Conservation (phyloP, 1,140 invertebrate species). For the Zaprionus ghesquierei region DNA sequence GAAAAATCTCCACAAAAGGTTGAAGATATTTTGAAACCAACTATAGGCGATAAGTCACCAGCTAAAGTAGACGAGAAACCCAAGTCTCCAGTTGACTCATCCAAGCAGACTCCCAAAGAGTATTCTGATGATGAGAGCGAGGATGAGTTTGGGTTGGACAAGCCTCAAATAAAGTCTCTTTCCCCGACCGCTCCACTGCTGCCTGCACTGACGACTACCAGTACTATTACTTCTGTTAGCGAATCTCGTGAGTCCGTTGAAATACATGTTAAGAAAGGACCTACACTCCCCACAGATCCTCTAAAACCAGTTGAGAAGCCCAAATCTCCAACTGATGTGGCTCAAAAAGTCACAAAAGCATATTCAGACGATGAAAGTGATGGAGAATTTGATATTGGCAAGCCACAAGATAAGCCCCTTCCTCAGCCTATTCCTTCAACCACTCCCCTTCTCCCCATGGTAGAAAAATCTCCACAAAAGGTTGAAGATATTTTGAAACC, state of each 20-base stretch:
- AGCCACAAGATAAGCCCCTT: not conserved
- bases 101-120: not conserved
- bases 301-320: not conserved
- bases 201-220: not conserved
- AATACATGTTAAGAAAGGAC: not conserved
- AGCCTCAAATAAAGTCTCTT: not conserved
- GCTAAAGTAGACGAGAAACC: constrained; percentile 9
- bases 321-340: not conserved
- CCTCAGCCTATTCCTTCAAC: not conserved
- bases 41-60: not conserved
- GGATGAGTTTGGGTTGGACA: not conserved
- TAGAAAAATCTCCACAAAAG: not conserved
- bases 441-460: not conserved
- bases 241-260: not conserved
- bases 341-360: not conserved
- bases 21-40: too few relatives aligned
- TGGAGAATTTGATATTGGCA: not conserved
- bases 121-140: not conserved
- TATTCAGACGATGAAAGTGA: constrained; percentile 9
- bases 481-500: not conserved
- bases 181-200: not conserved
- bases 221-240: not conserved
- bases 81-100: not conserved
- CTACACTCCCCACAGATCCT: not conserved
- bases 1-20: too few relatives aligned